Base-by-base conservation (phyloP, 2,888 invertebrate species). In the Mimumesa dahlbomi region DNA sequence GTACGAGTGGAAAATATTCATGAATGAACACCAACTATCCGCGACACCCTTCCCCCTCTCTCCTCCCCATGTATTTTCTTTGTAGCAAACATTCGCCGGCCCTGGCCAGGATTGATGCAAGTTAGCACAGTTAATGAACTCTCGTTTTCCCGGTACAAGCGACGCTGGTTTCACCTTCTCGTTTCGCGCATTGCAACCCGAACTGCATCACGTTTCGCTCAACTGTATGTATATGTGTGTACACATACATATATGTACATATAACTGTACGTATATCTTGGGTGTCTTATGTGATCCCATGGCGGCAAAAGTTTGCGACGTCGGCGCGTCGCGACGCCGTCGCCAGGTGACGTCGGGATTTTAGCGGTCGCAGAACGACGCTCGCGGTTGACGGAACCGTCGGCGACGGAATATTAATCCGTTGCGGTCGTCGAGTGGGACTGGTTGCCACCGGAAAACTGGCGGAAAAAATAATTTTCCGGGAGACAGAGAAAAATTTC, bases 51-150 rank as follows among this genome's bases (percentile, higher is more conserved):
- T n/a, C n/a, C n/a, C n/a, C n/a, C n/a, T n/a, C n/a, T n/a, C n/a
- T n/a, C n/a, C n/a, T n/a, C n/a, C n/a, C n/a, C n/a, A n/a, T n/a
- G n/a, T 4, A 9, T 38, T 14, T 11, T n/a, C 4, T 34, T 16
- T 34, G 34, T 11, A 5, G 16, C 52, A 21, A 13, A 18, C 16
- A 9, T 14, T 13, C n/a, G 57, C 22, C 18, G n/a, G 42, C n/a
- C n/a, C n/a, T n/a, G n/a, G n/a, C n/a, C n/a, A n/a, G n/a, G n/a
- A n/a, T n/a, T n/a, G n/a, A n/a, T 40, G 29, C 22, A 22, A 29
- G 49, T 31, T 34, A 40, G 29, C 34, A 29, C 42, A 59, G 31
- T 59, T 45, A 59, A 59, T 50, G 38, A 25, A 59, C 58, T 59
- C 49, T 42, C 58, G 58, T 42, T 49, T 59, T 59, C 58, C 34